Evolutionary conservation across 2,888 invertebrate species (phyloP).

Genomic region (Agonopterix arenella): DNA sequence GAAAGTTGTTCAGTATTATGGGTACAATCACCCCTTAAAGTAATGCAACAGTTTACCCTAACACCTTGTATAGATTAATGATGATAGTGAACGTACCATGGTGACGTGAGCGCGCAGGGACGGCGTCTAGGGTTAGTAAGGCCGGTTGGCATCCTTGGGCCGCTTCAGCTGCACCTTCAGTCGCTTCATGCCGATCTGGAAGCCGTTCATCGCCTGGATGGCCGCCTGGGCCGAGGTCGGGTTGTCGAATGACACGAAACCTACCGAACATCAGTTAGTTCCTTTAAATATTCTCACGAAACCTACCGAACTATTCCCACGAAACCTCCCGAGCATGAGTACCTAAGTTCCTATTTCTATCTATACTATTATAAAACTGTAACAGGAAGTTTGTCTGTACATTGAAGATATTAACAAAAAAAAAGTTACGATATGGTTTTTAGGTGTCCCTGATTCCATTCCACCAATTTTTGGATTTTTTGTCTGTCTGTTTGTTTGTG

Average conservation of each 20-base stretch:
- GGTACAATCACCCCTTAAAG: no score
- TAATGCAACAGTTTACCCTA: no score
- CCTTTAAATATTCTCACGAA: not conserved
- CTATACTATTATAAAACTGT: no score
- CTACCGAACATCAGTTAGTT: slow-evolving; percentile 70
- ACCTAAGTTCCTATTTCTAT: no score
- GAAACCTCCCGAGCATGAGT: slow-evolving; percentile 84
- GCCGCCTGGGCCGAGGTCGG: slow-evolving; percentile 98
- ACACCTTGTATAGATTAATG: no score
- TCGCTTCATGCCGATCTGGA: slow-evolving; percentile 99
- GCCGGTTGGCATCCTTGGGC: slow-evolving; percentile 98
- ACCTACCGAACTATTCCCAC: slow-evolving; percentile 61
- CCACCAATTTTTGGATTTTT: no score
- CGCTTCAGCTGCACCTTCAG: slow-evolving; percentile 99
- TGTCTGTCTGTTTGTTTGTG: no score
- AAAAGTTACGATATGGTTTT: no score
- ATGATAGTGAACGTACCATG: slow-evolving; percentile 29
- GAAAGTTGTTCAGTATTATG: no score
- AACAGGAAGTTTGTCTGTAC: no score
- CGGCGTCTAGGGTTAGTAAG: slow-evolving; percentile 90
- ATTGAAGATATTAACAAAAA: no score
- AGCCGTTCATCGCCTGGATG: slow-evolving; percentile 99
- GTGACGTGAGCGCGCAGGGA: slow-evolving; percentile 66
- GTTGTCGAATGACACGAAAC: slow-evolving; percentile 99
- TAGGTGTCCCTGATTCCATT: no score